Conservation (phyloP, 2,113 vertebrate genomes). For the Pelusios castaneus region DNA sequence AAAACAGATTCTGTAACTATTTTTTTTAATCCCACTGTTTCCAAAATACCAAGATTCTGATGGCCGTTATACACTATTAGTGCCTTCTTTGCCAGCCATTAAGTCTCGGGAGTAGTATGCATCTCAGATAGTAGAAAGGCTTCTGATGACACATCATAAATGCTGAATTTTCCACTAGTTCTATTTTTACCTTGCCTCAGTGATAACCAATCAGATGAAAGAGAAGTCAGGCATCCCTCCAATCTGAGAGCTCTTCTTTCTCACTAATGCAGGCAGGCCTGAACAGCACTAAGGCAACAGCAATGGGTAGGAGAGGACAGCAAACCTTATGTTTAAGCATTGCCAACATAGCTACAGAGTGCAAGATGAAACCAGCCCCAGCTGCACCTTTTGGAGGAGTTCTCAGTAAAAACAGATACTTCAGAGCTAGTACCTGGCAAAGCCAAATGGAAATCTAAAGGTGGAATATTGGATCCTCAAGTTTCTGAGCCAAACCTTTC, state of each 20-base stretch:
- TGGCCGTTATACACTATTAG: background rate
- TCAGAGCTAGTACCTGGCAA: slow-evolving; percentile 80
- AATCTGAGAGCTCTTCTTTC: slow-evolving; percentile 68
- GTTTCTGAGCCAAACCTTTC: slow-evolving; percentile 62
- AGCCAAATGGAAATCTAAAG: slow-evolving; percentile 77
- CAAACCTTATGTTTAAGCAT: slow-evolving; percentile 69
- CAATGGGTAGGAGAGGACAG: slow-evolving; percentile 71
- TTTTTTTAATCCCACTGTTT: background rate
- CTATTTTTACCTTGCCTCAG: slow-evolving; percentile 60
- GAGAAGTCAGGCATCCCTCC: slow-evolving; percentile 45
- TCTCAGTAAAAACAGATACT: slow-evolving; percentile 75
- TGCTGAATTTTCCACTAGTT: slow-evolving; percentile 64
- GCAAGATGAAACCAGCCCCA: slow-evolving; percentile 84
- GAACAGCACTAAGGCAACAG: slow-evolving; percentile 66
- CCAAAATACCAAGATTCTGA: background rate
- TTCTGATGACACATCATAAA: slow-evolving; percentile 52
- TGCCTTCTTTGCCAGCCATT: background rate
- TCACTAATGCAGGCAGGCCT: slow-evolving; percentile 70
- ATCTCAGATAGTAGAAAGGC: slow-evolving; percentile 26
- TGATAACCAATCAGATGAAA: slow-evolving; percentile 66
- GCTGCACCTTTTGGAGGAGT: slow-evolving; percentile 80
- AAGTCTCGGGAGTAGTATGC: background rate
- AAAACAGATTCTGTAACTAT: background rate
- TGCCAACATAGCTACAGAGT: slow-evolving; percentile 77
- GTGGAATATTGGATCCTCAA: slow-evolving; percentile 68